Percentiles rank a stretch among this genome's conserved stretches.
phyloP scores from a whole-genome alignment of 1,140 invertebrate genomes.

The Cecropterus lyciades region DNA sequence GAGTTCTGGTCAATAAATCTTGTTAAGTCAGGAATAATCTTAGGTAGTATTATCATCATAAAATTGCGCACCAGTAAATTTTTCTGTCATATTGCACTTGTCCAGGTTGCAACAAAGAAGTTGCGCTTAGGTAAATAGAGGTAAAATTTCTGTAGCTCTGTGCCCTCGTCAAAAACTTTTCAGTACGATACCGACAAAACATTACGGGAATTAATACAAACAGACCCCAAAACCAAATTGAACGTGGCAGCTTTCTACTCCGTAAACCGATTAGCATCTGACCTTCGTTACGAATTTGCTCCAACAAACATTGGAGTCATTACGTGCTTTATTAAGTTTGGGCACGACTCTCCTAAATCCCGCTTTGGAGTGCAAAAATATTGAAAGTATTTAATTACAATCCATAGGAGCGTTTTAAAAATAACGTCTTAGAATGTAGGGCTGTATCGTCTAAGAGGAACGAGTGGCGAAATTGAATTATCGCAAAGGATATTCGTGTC shows the following conservation, averaged over 20 bases:
- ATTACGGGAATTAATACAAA: constrained; percentile 30
- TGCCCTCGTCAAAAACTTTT: constrained; percentile 3
- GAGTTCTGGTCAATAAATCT: too few relatives aligned
- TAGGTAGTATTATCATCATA: too few relatives aligned
- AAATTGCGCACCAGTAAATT: too few relatives aligned
- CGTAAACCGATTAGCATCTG: constrained; percentile 30
- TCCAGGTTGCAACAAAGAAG: neutral
- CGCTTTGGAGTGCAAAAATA: constrained; percentile 22
- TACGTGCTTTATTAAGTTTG: constrained; percentile 32
- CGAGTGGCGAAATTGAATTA: too few relatives aligned
- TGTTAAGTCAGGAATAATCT: too few relatives aligned
- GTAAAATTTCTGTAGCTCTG: neutral
- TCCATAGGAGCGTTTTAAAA: neutral
- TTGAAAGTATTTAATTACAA: constrained; percentile 18
- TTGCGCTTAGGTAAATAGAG: neutral
- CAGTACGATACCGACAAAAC: constrained; percentile 16
- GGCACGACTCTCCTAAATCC: constrained; percentile 24
- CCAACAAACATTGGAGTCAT: constrained; percentile 26
- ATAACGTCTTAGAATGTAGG: neutral
- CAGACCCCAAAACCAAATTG: constrained; percentile 27
- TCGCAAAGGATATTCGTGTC: too few relatives aligned
- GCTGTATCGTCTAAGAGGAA: neutral
- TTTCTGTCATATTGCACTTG: too few relatives aligned
- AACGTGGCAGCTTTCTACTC: constrained; percentile 19
- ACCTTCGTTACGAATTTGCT: constrained; percentile 22